Evolutionary conservation across 1,140 invertebrate species (phyloP).

Genomic region (Procambarus clarkii): DNA sequence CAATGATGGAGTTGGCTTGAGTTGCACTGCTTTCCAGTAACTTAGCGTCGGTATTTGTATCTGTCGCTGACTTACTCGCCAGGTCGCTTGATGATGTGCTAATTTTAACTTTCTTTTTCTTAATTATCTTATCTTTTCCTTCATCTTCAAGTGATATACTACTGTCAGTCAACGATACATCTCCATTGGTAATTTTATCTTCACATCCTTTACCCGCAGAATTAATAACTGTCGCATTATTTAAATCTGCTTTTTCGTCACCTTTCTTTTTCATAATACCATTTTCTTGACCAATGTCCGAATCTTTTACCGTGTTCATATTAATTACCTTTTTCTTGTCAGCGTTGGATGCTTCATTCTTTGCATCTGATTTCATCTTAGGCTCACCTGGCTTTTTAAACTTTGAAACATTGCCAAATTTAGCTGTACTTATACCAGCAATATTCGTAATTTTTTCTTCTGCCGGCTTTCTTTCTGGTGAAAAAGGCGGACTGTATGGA

Average conservation of each 20-base stretch:
- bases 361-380: slow-evolving; percentile 27
- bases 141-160: slow-evolving; percentile 12
- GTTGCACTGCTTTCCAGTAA: neutral
- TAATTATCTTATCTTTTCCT: slow-evolving; percentile 9
- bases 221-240: neutral
- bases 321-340: neutral
- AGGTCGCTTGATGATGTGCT: neutral
- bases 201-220: neutral
- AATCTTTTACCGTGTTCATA: slow-evolving; percentile 6
- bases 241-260: neutral
- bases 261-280: neutral
- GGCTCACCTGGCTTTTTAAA: slow-evolving; percentile 52
- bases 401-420: slow-evolving; percentile 63
- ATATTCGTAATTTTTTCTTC: slow-evolving; percentile 48
- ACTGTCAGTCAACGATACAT: slow-evolving; percentile 16
- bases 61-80: neutral
- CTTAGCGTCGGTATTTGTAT: neutral
- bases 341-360: neutral
- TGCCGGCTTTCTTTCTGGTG: slow-evolving; percentile 14
- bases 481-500: slow-evolving; percentile 48
- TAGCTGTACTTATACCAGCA: slow-evolving; percentile 61
- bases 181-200: slow-evolving; percentile 29
- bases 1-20: neutral
- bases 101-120: slow-evolving; percentile 15
- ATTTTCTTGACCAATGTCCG: slow-evolving; percentile 1